Evolutionary conservation across 2,113 vertebrate genomes (phyloP), one percentile per base, ranked within the genome.

Genomic region (Callorhinus ursinus): DNA sequence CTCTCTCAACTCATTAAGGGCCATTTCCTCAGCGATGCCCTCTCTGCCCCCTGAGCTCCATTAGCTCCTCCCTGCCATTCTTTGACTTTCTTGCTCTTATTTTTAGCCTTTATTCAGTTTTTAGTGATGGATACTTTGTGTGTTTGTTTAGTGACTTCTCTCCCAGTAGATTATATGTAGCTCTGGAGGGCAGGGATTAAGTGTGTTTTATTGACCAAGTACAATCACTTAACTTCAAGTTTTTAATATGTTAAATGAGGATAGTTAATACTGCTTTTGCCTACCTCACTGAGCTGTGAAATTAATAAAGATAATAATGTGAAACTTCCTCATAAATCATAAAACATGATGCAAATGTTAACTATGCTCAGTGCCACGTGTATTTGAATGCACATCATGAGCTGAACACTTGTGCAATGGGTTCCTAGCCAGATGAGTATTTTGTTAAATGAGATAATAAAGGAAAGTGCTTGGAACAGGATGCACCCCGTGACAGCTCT

Each of bases 241-340:
- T 96, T 97, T 97, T 95, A 95, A 95, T 95, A 88, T 96, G 82
- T 67, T 93, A 93, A 96, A 93, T 89, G 93, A 96, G 42, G 53
- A 57, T 67, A 80, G 89, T 46, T 63, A 69, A 95, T 53, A 63
- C 61, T 72, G 67, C 79, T 95, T 95, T 96, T 87, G 83, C 63
- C 61, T 53, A 92, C 89, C 61, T 97, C 96, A 91, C 49, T 96
- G 96, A 96, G 42, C 95, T 96, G 89, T 96, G 95, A 98, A 97
- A 97, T 98, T 98, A 96, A 94, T 96, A 95, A 86, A 90, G 91
- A 69, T 89, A 82, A 92, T 85, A 89, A 91, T 36, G 69, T 46
- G 86, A 82, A 97, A 59, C 7, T 33, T 69, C 77, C 96, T 87
- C 93, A 74, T 93, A 93, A 93, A 55, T 95, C 82, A 92, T 33